Conservation (phyloP, 2,797 vertebrate genomes). For the Peromyscus attwateri region DNA sequence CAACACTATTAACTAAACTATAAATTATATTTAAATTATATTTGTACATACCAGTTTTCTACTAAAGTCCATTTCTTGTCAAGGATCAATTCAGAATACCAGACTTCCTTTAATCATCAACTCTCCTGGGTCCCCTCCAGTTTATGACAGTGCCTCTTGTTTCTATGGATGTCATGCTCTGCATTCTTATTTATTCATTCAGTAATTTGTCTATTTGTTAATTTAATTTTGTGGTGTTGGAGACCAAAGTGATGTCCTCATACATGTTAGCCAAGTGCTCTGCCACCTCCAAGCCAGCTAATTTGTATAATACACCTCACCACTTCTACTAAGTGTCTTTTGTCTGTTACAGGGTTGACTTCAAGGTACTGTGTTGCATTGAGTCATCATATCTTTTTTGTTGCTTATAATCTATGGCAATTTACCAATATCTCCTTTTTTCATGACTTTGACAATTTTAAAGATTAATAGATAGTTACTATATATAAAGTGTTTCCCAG, state of each 20-base stretch:
- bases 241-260: neutral
- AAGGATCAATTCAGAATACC: neutral
- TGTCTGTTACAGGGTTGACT: neutral
- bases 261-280: neutral
- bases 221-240: neutral
- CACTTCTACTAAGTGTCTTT: neutral
- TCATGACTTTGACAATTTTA: neutral
- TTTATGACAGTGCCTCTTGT: neutral
- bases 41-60: neutral
- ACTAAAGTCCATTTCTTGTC: neutral
- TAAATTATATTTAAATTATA: conserved; percentile 37
- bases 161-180: neutral
- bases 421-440: conserved; percentile 36
- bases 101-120: neutral
- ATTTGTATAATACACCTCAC: neutral
- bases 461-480: conserved; percentile 2
- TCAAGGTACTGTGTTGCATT: neutral
- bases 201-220: neutral
- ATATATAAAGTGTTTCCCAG: conserved; percentile 1
- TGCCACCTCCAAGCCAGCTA: neutral
- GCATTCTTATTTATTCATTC: conserved; percentile 1
- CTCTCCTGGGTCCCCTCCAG: neutral
- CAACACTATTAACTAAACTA: conserved; percentile 36
- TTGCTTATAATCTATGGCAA: neutral
- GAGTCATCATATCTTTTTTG: neutral